A percentile compares a stretch with the other conserved stretches of the same genome.
Conservation (phyloP, 2,797 vertebrate genomes). For the Sebastes baramenuke region DNA sequence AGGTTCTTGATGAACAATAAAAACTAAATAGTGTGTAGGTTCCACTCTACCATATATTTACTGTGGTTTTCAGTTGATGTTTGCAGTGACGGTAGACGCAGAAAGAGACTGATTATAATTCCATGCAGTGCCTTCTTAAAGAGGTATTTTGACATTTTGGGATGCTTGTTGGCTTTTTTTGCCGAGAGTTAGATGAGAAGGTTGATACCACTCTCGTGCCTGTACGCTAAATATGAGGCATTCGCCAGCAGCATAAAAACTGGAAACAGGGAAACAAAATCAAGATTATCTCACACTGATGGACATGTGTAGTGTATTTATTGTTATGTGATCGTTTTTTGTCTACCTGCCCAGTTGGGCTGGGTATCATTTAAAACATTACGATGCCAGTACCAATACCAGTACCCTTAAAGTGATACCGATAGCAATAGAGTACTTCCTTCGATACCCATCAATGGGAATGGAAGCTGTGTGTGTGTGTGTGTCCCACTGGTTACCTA, state of each 20-base stretch:
- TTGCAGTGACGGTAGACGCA: conserved; percentile 49
- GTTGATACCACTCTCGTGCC: not conserved
- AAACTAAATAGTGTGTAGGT: conserved; percentile 3
- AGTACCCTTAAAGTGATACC: no score
- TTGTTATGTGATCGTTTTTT: no score
- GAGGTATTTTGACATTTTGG: conserved; percentile 8
- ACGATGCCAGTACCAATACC: no score
- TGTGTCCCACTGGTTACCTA: no score
- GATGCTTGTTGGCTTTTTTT: not conserved
- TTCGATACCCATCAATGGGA: no score
- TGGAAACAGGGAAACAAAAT: not conserved
- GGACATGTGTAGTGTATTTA: no score
- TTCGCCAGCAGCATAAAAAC: not conserved
- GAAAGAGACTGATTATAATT: conserved; percentile 25
- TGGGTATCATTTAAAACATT: no score
- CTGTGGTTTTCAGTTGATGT: conserved; percentile 21
- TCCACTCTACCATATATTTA: conserved; percentile 14
- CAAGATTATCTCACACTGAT: no score
- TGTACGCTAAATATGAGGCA: not conserved
- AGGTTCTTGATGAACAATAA: conserved; percentile 42
- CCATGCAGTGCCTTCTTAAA: conserved; percentile 51
- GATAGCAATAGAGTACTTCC: no score
- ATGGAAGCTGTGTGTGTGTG: no score
- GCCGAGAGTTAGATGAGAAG: not conserved
- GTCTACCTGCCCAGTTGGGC: no score